Evolutionary conservation across 2,797 vertebrate genomes (phyloP).

Genomic region (Hylomyscus alleni): DNA sequence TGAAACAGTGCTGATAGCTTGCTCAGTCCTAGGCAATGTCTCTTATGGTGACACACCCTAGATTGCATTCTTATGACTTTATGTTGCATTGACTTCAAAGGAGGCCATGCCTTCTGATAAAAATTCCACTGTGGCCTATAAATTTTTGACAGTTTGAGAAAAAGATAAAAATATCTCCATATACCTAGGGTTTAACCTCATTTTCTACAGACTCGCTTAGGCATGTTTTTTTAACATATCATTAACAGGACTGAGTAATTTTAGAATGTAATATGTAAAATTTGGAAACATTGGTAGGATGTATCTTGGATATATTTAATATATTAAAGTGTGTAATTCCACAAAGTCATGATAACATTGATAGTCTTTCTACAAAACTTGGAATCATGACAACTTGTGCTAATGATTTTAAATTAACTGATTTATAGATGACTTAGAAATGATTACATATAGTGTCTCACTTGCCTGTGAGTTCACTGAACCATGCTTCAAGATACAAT

Average conservation of each 20-base stretch:
- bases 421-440: neutral
- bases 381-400: neutral
- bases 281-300: neutral
- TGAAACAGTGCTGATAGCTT: neutral
- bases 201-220: neutral
- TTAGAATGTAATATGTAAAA: neutral
- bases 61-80: neutral
- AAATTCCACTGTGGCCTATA: neutral
- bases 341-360: neutral
- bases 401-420: neutral
- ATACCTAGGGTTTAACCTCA: neutral
- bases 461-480: neutral
- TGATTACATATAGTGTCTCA: neutral
- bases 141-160: conserved; percentile 8
- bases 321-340: neutral
- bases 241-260: conserved; percentile 24
- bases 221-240: neutral
- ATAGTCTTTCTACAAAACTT: neutral
- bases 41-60: neutral
- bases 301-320: conserved; percentile 29
- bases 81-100: neutral
- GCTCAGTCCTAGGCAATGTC: neutral
- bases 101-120: neutral
- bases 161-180: neutral
- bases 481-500: accelerated